A percentile compares a stretch with the other conserved stretches of the same genome.
These are phyloP conservation scores for Rhogogaster chlorosoma DNA, from an alignment of 2,888 invertebrate species.

Conservation along the genomic window DNA sequence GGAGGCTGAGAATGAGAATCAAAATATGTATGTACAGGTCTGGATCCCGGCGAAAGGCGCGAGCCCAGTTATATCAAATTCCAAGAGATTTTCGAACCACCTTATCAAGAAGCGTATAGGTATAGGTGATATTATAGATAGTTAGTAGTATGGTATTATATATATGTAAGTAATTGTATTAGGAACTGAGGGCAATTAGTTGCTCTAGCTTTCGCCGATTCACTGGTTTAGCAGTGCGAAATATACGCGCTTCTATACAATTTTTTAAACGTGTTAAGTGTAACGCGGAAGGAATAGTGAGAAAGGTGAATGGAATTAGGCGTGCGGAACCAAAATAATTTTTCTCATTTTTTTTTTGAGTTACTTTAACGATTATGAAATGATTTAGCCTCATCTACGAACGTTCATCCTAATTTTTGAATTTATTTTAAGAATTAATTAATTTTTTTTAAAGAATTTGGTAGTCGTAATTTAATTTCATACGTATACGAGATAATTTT, in stretches of 20 bases:
- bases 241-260: background rate
- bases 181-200: slow-evolving; percentile 19
- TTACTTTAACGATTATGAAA: background rate
- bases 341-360: background rate
- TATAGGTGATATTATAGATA: background rate
- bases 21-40: slow-evolving; percentile 32
- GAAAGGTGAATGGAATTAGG: slow-evolving; percentile 37
- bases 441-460: background rate
- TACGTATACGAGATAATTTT: background rate
- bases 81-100: slow-evolving; percentile 31
- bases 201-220: slow-evolving; percentile 49
- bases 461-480: too few species aligned
- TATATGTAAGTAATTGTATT: background rate
- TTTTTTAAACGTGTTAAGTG: background rate
- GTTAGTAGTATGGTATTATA: background rate
- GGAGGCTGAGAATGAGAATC: slow-evolving; percentile 25
- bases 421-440: too few species aligned
- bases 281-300: slow-evolving; percentile 35
- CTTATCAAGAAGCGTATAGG: background rate
- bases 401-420: background rate
- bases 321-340: slow-evolving; percentile 5
- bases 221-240: background rate
- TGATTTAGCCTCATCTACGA: background rate
- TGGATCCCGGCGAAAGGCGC: slow-evolving; percentile 37
- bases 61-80: slow-evolving; percentile 7